phyloP scores from a whole-genome alignment of 2,888 invertebrate genomes.

The Charanyca ferruginea region DNA sequence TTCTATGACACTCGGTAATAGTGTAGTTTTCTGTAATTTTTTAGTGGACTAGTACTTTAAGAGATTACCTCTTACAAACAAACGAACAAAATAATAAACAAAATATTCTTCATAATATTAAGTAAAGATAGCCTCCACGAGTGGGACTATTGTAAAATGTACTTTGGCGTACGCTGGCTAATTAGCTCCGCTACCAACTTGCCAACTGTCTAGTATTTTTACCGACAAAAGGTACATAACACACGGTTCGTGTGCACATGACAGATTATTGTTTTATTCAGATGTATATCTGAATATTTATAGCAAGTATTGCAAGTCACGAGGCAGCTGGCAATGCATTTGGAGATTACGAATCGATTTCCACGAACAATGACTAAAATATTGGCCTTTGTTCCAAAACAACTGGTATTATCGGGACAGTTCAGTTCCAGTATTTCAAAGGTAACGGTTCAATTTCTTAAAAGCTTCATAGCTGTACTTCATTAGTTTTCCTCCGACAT shows the following conservation, averaged over 20 bases:
- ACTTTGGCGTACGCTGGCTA: no score
- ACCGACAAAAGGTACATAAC: not conserved
- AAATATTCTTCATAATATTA: no score
- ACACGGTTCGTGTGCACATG: not conserved
- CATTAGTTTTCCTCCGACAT: constrained; percentile 82
- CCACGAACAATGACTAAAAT: constrained; percentile 38
- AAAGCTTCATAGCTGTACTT: constrained; percentile 80
- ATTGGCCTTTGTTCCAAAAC: constrained; percentile 41
- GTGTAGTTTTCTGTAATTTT: no score
- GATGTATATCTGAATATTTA: constrained; percentile 2
- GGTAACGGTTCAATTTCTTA: constrained; percentile 83
- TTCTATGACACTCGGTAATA: no score
- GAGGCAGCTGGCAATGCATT: constrained; percentile 25
- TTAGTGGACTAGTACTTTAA: no score
- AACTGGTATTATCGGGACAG: constrained; percentile 35
- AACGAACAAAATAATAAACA: no score
- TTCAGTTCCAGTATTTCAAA: constrained; percentile 61
- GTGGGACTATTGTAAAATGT: not conserved
- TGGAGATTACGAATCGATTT: constrained; percentile 45
- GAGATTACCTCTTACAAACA: no score
- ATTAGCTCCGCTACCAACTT: not conserved
- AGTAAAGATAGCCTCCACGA: no score
- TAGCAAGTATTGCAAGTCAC: constrained; percentile 5
- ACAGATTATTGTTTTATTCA: not conserved
- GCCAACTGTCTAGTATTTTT: not conserved